Base-by-base conservation (phyloP, 2,888 invertebrate genomes). In the Lamellibrachia satsuma region DNA sequence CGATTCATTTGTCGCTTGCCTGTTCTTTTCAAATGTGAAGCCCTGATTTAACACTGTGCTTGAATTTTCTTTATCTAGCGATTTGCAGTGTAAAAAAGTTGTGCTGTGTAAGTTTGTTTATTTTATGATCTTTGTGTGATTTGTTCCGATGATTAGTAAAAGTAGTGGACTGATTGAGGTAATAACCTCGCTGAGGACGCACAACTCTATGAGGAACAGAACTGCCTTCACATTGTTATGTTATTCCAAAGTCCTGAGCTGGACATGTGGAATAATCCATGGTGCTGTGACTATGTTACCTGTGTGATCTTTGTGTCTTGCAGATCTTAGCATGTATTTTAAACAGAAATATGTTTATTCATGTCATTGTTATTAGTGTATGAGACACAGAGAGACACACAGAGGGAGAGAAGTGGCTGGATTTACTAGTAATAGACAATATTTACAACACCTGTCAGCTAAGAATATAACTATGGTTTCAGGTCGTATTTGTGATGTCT, bases 261-360 rank as follows among this genome's bases (percentile, higher is more conserved):
- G 51, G 9, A 27, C 7, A 91, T 51, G 51, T 15, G 39, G 91
- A 91, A 52, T 52, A 91, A 91, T 15, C 27, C 22, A 11, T 90
- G 39, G 90, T 11, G 15, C 1, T 57, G 57, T 75, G 75, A 75
- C n/a, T 91, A n/a, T 1, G 11, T 75, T 75, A 75, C 22, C 22
- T 75, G 75, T 75, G 22, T 92, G 60, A 52, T 90, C 7, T 52
- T 52, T 92, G 8, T 92, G 92, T 52, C 11, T 15, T 92, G 22
- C 75, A 15, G 75, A 75, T 75, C 75, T 15, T 15, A 15, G 75
- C 15, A 3, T 75, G 1, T 75, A 6, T 75, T 75, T 75, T 15
- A 6, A 75, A 75, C 15, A 15, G 8, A 2, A 15, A 57, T 57
- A 15, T 57, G 57, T 8, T 8, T 57, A 39, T 39, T 39, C 39